Percentiles rank a stretch among this genome's conserved stretches.
These are phyloP conservation scores for Lepisosteus oculatus DNA, from an alignment of 2,113 vertebrate species.

Conservation along the genomic window DNA sequence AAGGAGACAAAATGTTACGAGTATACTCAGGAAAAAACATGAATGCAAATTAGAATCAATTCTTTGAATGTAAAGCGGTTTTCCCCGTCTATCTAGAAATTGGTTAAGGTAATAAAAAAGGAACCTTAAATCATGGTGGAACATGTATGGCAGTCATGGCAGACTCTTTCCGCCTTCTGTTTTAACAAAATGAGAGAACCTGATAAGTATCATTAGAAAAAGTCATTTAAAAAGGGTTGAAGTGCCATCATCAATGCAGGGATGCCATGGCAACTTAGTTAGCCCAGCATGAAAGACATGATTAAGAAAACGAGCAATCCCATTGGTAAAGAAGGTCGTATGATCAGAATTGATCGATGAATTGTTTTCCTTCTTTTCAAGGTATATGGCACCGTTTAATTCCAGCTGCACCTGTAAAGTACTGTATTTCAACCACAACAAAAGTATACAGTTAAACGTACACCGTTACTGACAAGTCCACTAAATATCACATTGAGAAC, in stretches of 20 bases:
- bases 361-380: conserved; percentile 29
- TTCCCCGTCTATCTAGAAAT: conserved; percentile 35
- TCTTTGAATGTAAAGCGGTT: conserved; percentile 27
- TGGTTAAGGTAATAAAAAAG: conserved; percentile 18
- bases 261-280: conserved; percentile 72
- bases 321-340: conserved; percentile 49
- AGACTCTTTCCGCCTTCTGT: conserved; percentile 40
- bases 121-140: conserved; percentile 19
- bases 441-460: too few species aligned
- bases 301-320: conserved; percentile 68
- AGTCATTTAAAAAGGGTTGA: conserved; percentile 76
- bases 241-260: conserved; percentile 69
- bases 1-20: conserved; percentile 58
- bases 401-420: too few species aligned
- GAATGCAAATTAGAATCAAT: conserved; percentile 50
- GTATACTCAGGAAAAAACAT: conserved; percentile 32
- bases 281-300: conserved; percentile 62
- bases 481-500: too few species aligned
- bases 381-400: too few species aligned
- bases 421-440: too few species aligned
- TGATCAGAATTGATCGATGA: conserved; percentile 67
- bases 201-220: conserved; percentile 74
- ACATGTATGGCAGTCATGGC: conserved; percentile 6
- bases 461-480: too few species aligned
- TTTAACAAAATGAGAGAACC: conserved; percentile 60